Evolutionary conservation across 2,113 vertebrate genomes (phyloP).

Genomic region (Caranx ignobilis): DNA sequence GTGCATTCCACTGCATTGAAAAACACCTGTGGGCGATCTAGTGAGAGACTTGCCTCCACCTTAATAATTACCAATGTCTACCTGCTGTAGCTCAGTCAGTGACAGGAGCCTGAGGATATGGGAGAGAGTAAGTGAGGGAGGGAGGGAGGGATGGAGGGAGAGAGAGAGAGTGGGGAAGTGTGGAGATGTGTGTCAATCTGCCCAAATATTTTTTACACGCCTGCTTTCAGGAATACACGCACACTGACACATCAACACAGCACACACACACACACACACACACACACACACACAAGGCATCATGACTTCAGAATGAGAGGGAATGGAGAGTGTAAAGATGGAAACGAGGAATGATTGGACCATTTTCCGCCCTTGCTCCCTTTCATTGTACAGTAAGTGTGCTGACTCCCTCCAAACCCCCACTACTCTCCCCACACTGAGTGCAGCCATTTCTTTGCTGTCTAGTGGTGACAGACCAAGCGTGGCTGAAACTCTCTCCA

Average conservation of each 20-base stretch:
- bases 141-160: constrained; percentile 29
- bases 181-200: constrained; percentile 54
- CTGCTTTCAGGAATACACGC: constrained; percentile 49
- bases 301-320: neutral
- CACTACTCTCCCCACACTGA: constrained; percentile 3
- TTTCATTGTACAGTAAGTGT: constrained; percentile 50
- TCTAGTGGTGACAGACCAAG: constrained; percentile 74
- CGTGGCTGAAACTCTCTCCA: constrained; percentile 73
- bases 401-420: constrained; percentile 37
- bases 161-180: constrained; percentile 34
- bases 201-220: constrained; percentile 39
- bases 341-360: constrained; percentile 41
- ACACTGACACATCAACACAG: constrained; percentile 53
- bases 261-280: neutral
- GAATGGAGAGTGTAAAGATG: constrained; percentile 47
- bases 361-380: constrained; percentile 24
- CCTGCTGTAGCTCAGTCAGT: constrained; percentile 66
- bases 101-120: constrained; percentile 69
- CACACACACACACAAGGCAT: constrained; percentile 11
- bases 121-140: constrained; percentile 15
- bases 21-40: constrained; percentile 65
- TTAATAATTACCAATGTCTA: constrained; percentile 70
- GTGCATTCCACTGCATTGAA: constrained; percentile 44
- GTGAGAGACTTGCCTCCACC: constrained; percentile 40
- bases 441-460: constrained; percentile 59